Percentiles rank a stretch among this genome's conserved stretches.
Evolutionary conservation across 2,797 vertebrate species (phyloP).

Genomic region (Anguilla anguilla): DNA sequence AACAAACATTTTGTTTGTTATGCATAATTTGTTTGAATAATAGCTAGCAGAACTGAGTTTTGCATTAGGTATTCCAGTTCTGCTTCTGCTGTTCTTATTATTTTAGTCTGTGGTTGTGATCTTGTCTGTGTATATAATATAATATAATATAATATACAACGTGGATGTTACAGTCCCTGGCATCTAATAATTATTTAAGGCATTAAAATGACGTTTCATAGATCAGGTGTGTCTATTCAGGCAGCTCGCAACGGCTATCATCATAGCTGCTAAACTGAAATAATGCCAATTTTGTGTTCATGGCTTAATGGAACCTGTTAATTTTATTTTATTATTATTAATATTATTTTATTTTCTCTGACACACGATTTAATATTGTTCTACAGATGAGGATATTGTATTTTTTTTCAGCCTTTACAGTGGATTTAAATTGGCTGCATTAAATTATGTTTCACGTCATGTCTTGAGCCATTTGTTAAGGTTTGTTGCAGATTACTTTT

Average conservation of each 20-base stretch:
- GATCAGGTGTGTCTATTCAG: background rate
- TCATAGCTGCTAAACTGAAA: background rate
- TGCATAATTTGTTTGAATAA: conserved; percentile 18
- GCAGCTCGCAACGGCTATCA: background rate
- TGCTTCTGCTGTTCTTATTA: conserved; percentile 24
- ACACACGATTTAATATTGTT: background rate
- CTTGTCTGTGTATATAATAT: conserved; percentile 10
- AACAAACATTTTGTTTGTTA: conserved; percentile 34
- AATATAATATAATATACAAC: conserved; percentile 20
- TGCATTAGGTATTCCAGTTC: conserved; percentile 30
- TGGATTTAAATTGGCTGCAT: conserved; percentile 30
- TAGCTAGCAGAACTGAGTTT: conserved; percentile 11
- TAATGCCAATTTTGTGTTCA: background rate
- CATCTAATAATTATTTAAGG: conserved; percentile 4
- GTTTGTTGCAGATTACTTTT: conserved; percentile 33
- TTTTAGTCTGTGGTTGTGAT: conserved; percentile 8
- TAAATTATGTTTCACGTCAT: conserved; percentile 41
- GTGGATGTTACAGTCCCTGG: background rate
- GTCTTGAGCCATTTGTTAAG: conserved; percentile 40
- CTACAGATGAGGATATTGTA: conserved; percentile 17
- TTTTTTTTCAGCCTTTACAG: conserved; percentile 12
- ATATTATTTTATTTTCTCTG: background rate
- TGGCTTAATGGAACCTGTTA: background rate
- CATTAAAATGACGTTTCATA: background rate
- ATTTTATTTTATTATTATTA: background rate